Evolutionary conservation across 2,113 vertebrate species (phyloP).

Genomic region (Amblyopsis rosae): DNA sequence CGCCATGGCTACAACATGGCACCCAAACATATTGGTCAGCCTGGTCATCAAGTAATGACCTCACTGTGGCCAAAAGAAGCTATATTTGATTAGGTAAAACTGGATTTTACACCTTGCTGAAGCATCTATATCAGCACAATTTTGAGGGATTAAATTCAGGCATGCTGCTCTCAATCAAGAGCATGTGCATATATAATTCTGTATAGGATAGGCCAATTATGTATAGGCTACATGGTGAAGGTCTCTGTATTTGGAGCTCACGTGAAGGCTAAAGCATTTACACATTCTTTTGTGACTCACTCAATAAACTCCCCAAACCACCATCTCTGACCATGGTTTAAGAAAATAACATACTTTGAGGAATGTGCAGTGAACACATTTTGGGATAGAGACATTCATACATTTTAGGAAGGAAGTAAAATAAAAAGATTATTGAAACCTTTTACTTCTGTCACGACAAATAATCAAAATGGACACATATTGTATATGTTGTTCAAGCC

Average conservation of each 20-base stretch:
- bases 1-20: background rate
- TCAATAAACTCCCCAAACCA: slow-evolving; percentile 24
- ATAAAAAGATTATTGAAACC: slow-evolving; percentile 29
- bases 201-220: background rate
- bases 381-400: slow-evolving; percentile 14
- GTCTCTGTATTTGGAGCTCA: background rate
- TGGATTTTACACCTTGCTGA: background rate
- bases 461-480: slow-evolving; percentile 1
- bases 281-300: slow-evolving; percentile 32
- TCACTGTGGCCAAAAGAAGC: slow-evolving; percentile 6
- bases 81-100: background rate
- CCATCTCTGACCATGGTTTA: slow-evolving; percentile 26
- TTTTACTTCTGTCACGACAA: slow-evolving; percentile 8
- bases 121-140: background rate
- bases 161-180: background rate
- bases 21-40: slow-evolving; percentile 11
- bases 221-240: background rate
- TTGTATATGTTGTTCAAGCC: slow-evolving; percentile 7
- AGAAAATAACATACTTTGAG: slow-evolving; percentile 29
- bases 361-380: slow-evolving; percentile 41
- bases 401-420: slow-evolving; percentile 15
- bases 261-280: slow-evolving; percentile 3
- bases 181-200: background rate
- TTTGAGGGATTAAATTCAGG: background rate
- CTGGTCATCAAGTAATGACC: slow-evolving; percentile 33